Percentiles rank a stretch among this genome's conserved stretches.
Conservation (phyloP, 1,140 invertebrate genomes). For the Belonocnema kinseyi region DNA sequence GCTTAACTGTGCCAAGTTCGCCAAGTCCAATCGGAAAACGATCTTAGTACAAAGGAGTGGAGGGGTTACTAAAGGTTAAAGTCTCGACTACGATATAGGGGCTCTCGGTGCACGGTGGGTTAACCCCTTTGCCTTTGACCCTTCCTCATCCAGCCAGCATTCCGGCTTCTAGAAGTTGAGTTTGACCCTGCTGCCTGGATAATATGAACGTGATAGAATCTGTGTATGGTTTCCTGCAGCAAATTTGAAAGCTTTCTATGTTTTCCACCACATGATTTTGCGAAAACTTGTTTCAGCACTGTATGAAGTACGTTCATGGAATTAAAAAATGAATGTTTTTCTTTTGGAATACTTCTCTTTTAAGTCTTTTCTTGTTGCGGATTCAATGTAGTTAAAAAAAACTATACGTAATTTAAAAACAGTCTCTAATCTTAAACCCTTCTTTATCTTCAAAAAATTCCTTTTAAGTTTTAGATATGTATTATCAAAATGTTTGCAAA, state of each 20-base stretch:
- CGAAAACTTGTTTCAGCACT: neutral
- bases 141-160: slow-evolving; percentile 30
- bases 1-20: slow-evolving; percentile 32
- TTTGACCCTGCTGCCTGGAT: neutral
- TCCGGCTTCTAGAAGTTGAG: slow-evolving; percentile 23
- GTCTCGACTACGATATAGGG: slow-evolving; percentile 40
- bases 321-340: no score
- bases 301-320: no score
- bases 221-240: slow-evolving; percentile 12
- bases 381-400: no score
- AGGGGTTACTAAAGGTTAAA: slow-evolving; percentile 39
- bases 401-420: no score
- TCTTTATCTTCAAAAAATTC: no score
- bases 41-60: slow-evolving; percentile 41
- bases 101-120: slow-evolving; percentile 25
- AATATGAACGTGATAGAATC: slow-evolving; percentile 25
- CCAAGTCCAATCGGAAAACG: slow-evolving; percentile 36
- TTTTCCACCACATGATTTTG: neutral
- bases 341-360: no score
- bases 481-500: no score
- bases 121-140: slow-evolving; percentile 35
- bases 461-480: no score
- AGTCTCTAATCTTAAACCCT: no score
- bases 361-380: no score
- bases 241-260: neutral